A percentile compares a stretch with the other conserved stretches of the same genome.
These are phyloP conservation scores for Epinotia nisella DNA, from an alignment of 2,888 invertebrate genomes.

Conservation along the genomic window DNA sequence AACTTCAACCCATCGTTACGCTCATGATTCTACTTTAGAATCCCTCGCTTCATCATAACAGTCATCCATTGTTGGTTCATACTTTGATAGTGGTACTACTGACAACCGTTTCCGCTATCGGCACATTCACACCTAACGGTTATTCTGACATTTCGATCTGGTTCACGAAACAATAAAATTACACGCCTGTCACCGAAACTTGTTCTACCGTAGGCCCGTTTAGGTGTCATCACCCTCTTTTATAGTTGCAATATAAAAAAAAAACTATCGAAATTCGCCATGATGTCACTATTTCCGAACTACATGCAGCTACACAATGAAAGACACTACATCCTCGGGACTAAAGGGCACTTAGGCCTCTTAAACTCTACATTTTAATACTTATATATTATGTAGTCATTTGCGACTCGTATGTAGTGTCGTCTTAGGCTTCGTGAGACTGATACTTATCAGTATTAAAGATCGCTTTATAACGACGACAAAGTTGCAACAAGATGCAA, in stretches of 20 bases:
- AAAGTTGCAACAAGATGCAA: slow-evolving; percentile 36
- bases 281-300: slow-evolving; percentile 19
- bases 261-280: slow-evolving; percentile 25
- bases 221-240: slow-evolving; percentile 60
- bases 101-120: slow-evolving; percentile 69
- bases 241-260: slow-evolving; percentile 33
- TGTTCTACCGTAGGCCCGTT: slow-evolving; percentile 62
- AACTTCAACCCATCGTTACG: too few species aligned
- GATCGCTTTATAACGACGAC: slow-evolving; percentile 49
- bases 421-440: not conserved
- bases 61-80: slow-evolving; percentile 35
- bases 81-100: slow-evolving; percentile 54
- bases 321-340: not conserved
- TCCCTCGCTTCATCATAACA: not conserved
- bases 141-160: slow-evolving; percentile 73
- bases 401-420: too few species aligned
- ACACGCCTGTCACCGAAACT: slow-evolving; percentile 65
- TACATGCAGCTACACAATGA: too few species aligned
- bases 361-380: not conserved
- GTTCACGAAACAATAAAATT: slow-evolving; percentile 80
- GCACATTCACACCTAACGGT: slow-evolving; percentile 78
- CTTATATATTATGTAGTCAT: too few species aligned
- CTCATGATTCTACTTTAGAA: too few species aligned
- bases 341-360: not conserved
- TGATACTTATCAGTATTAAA: not conserved